Percentiles rank a stretch among this genome's conserved stretches.
These are phyloP conservation scores for Heliangelus exortis DNA, from an alignment of 2,797 vertebrate species.

Conservation along the genomic window DNA sequence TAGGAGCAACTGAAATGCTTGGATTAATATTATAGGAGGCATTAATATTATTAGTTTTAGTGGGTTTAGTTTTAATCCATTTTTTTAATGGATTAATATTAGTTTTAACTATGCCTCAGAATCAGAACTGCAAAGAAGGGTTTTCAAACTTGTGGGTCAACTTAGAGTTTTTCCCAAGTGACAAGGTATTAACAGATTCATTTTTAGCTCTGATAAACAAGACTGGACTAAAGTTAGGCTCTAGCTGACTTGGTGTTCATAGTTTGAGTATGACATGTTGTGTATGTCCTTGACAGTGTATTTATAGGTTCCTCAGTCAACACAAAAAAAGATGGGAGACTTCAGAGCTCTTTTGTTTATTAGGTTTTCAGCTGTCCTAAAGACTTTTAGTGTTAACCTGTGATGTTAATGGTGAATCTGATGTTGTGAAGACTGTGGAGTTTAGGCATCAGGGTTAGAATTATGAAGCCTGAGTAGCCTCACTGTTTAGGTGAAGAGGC, in stretches of 20 bases:
- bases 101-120: background rate
- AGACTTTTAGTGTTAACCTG: background rate
- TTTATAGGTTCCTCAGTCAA: background rate
- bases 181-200: accelerated
- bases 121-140: background rate
- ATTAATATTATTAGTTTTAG: background rate
- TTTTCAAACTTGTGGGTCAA: background rate
- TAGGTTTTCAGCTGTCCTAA: background rate
- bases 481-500: background rate
- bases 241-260: background rate
- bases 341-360: background rate
- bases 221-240: background rate
- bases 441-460: background rate
- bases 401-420: no score
- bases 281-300: background rate
- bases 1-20: background rate
- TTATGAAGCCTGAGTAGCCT: background rate
- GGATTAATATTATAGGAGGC: background rate
- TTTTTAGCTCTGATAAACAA: background rate
- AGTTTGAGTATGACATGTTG: background rate
- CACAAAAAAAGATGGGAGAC: background rate
- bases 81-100: background rate
- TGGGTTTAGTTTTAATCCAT: no score
- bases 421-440: background rate
- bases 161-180: background rate